Base-by-base conservation (phyloP, 2,888 invertebrate genomes). In the Calephelis perditalis region DNA sequence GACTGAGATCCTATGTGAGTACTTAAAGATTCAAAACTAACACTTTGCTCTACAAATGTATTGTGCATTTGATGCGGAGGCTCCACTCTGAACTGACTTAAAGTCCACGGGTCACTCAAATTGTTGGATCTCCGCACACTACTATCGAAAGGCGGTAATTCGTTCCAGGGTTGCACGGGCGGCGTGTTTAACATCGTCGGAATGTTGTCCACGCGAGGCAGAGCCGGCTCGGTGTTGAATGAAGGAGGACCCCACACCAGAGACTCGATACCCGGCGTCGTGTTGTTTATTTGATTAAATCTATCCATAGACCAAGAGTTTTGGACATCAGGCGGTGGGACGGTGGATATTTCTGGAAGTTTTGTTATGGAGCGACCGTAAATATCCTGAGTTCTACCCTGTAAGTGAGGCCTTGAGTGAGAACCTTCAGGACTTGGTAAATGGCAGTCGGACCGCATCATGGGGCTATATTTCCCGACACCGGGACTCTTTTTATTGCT, bases 61-160 rank as follows among this genome's bases (percentile, higher is more conserved):
- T 85, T 78, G 75, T 82, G 84, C 77, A 78, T 72, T 66, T 79
- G 79, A 60, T 79, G 80, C 7, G 87, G 82, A 64, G 86, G 87
- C 65, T 89, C 87, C 67, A 81, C 79, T 65, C 86, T 85, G 69
- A 86, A 87, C 72, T 85, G 86, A 56, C 84, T 84, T 63, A 87
- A 69, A 55, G 79, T 78, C 87, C 88, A 87, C 66, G 86, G 86
- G 65, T 88, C 86, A 67, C 76, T 74, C 57, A 79, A 65, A 54
- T 79, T 81, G 69, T 75, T 73, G 52, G 74, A 67, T 63, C 82
- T 72, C 44, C 82, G 77, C 62, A 73, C 73, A 66, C 70, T 71
- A 62, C 69, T 70, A 54, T 82, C 83, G 76, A 86, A 85, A n/a
- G 81, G 71, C 26, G 86, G 81, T 65, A 85, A 66, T 58, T 77